Evolutionary conservation across 2,797 vertebrate species (phyloP).

Genomic region (Salarias fasciatus): DNA sequence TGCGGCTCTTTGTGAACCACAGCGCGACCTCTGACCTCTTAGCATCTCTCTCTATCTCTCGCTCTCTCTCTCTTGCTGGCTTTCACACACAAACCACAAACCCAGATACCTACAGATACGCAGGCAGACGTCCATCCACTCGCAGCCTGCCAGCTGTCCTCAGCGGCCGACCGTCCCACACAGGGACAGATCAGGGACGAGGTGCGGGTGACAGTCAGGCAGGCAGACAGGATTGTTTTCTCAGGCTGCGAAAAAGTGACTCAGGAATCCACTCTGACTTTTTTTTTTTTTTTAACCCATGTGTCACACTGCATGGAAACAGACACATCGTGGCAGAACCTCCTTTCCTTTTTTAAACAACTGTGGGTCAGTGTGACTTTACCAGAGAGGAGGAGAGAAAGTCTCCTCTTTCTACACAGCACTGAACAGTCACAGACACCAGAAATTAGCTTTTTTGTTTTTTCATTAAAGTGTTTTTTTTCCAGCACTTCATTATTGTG

Average conservation of each 20-base stretch:
- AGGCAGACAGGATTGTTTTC: conserved; percentile 65
- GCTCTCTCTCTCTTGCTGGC: conserved; percentile 54
- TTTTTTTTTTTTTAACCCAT: conserved; percentile 63
- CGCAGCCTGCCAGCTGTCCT: conserved; percentile 80
- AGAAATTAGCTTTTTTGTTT: too few species aligned
- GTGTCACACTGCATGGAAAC: conserved; percentile 67
- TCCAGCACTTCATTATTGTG: too few species aligned
- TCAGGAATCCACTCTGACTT: conserved; percentile 60
- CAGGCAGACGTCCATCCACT: conserved; percentile 56
- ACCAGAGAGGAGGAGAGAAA: conserved; percentile 18
- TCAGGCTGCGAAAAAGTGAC: conserved; percentile 63
- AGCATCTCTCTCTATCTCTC: conserved; percentile 75
- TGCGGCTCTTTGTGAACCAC: conserved; percentile 79
- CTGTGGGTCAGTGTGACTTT: conserved; percentile 22
- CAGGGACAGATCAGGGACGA: conserved; percentile 52
- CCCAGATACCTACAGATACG: conserved; percentile 66
- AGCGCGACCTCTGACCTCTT: conserved; percentile 78
- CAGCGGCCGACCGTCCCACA: conserved; percentile 43
- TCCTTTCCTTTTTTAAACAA: conserved; percentile 42
- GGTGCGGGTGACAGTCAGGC: conserved; percentile 63
- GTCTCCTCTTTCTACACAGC: conserved; percentile 9
- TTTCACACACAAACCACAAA: conserved; percentile 51
- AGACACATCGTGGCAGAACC: conserved; percentile 35
- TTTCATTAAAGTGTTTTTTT: too few species aligned
- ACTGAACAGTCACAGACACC: not conserved